Evolutionary conservation across 2,888 invertebrate genomes (phyloP).

Genomic region (Mimumesa dahlbomi): DNA sequence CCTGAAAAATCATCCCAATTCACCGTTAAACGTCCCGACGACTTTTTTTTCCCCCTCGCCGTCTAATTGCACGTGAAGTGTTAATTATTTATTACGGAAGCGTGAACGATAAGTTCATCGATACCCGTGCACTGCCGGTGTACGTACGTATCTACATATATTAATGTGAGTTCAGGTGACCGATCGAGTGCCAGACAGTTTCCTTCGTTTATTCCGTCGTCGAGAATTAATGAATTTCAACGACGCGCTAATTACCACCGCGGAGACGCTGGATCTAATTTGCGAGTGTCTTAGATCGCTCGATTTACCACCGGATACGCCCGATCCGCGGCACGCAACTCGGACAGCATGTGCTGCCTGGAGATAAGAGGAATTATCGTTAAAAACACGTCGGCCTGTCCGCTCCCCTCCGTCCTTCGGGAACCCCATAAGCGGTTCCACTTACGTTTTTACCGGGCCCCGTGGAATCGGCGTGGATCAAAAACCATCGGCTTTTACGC

Average conservation of each 20-base stretch:
- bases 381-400: slow-evolving; percentile 65
- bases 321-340: slow-evolving; percentile 73
- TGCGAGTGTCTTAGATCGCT: slow-evolving; percentile 55
- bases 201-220: neutral
- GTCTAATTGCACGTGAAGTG: too few relatives aligned
- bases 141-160: too few relatives aligned
- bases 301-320: slow-evolving; percentile 70
- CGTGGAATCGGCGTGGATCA: slow-evolving; percentile 35
- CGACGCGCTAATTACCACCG: neutral
- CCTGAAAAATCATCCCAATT: too few relatives aligned
- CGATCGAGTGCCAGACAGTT: too few relatives aligned
- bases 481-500: slow-evolving; percentile 38
- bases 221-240: slow-evolving; percentile 5
- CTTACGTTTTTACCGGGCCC: slow-evolving; percentile 56
- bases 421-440: slow-evolving; percentile 47
- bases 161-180: too few relatives aligned
- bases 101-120: too few relatives aligned
- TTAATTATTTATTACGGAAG: too few relatives aligned
- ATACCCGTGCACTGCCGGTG: too few relatives aligned
- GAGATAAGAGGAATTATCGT: slow-evolving; percentile 76
- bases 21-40: too few relatives aligned
- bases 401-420: slow-evolving; percentile 43
- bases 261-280: slow-evolving; percentile 47
- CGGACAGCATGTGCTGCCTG: slow-evolving; percentile 73
- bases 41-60: too few relatives aligned